phyloP scores from a whole-genome alignment of 2,113 vertebrate species.

The Rhinopomastus cyanomelas region DNA sequence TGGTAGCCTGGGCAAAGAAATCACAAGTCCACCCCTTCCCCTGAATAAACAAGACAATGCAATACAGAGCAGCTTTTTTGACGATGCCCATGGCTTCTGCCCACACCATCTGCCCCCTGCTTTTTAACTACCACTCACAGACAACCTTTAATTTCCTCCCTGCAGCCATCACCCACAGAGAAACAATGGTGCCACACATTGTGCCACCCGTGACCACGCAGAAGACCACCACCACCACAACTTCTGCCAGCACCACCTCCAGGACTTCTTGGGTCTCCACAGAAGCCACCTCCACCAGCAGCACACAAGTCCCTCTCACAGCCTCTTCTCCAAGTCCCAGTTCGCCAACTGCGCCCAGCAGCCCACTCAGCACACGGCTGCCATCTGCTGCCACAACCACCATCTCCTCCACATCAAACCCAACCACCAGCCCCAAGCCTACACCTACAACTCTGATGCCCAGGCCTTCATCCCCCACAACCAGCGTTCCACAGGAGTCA shows the following conservation, averaged over 20 bases:
- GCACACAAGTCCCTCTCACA: not conserved
- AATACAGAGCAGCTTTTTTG: too few relatives aligned
- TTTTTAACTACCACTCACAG: not conserved
- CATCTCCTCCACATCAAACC: accelerated
- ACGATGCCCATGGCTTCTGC: too few relatives aligned
- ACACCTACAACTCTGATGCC: not conserved
- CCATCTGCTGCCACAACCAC: accelerated
- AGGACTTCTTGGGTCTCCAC: not conserved
- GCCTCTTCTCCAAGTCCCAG: not conserved
- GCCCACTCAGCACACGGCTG: not conserved
- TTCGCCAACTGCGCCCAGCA: not conserved
- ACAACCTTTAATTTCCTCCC: not conserved
- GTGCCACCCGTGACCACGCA: accelerated
- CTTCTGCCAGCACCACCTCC: not conserved
- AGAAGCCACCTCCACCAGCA: not conserved
- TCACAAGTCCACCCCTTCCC: too few relatives aligned
- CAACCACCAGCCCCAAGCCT: accelerated
- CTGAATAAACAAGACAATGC: too few relatives aligned
- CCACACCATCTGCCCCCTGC: too few relatives aligned
- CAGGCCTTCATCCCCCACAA: accelerated
- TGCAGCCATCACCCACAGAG: not conserved
- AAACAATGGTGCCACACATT: not conserved
- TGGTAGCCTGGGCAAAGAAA: too few relatives aligned
- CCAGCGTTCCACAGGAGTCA: not conserved
- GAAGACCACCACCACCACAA: accelerated